Conservation (phyloP, 2,113 vertebrate species). For the Malurus elegans region DNA sequence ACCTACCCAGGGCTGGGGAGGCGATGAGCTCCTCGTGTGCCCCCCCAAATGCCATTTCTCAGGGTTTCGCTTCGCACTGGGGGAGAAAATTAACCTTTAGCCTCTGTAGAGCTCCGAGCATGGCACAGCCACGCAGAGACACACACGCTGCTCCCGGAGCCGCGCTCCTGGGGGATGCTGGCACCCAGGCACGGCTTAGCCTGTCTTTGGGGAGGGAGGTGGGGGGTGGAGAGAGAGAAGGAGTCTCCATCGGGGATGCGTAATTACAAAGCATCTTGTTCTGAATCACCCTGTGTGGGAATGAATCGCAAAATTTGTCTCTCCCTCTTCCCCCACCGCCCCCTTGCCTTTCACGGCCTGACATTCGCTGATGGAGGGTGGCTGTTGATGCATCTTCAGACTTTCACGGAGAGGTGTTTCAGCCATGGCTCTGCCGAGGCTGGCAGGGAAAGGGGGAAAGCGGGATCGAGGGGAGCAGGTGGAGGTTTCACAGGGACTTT, state of each 20-base stretch:
- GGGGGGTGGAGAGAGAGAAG: background rate
- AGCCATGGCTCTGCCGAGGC: constrained; percentile 13
- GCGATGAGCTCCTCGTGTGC: background rate
- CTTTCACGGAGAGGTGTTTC: constrained; percentile 32
- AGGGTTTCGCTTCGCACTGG: background rate
- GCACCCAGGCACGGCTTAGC: background rate
- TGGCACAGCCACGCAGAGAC: background rate
- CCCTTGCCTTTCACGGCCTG: constrained; percentile 52
- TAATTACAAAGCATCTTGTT: constrained; percentile 68
- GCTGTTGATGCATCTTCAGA: constrained; percentile 43
- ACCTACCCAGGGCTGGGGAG: background rate
- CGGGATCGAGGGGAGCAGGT: background rate
- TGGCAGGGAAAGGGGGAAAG: background rate
- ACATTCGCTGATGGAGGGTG: constrained; percentile 40
- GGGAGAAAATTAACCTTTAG: constrained; percentile 19
- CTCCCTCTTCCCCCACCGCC: constrained; percentile 59
- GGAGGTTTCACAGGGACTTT: background rate
- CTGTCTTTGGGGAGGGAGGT: background rate
- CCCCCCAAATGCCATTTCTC: background rate
- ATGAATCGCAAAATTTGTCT: constrained; percentile 58
- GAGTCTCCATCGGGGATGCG: constrained; percentile 52
- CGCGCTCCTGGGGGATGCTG: background rate
- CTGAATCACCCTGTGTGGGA: constrained; percentile 65
- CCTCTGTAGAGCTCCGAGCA: background rate
- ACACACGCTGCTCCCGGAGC: background rate